These are phyloP conservation scores for Anaspis maculata DNA, from an alignment of 2,888 invertebrate species.

Conservation along the genomic window DNA sequence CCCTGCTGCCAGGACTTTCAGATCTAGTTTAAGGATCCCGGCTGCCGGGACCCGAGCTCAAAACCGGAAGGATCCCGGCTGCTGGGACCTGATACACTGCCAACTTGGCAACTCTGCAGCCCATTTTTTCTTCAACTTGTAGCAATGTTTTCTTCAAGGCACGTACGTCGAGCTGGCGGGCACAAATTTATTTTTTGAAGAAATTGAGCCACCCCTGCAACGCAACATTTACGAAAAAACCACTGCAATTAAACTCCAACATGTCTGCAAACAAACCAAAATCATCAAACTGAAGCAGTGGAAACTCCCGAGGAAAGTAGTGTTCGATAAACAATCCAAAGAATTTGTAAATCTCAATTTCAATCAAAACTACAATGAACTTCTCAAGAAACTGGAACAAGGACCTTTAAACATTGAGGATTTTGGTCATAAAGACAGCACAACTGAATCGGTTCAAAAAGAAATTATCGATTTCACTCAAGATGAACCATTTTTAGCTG, in stretches of 20 bases:
- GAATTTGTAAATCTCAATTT: conserved; percentile 28
- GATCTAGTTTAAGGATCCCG: no score
- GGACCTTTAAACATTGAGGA: conserved; percentile 31
- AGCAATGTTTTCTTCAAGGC: conserved; percentile 56
- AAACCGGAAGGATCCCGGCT: no score
- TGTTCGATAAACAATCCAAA: conserved; percentile 17
- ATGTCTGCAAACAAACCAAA: conserved; percentile 57
- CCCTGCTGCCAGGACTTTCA: no score
- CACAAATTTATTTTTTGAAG: conserved; percentile 66
- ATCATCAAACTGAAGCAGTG: conserved; percentile 58
- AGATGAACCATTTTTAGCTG: neutral
- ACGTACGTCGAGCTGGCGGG: conserved; percentile 60
- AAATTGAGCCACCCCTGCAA: conserved; percentile 41
- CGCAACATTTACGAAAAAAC: conserved; percentile 36
- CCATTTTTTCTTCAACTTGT: no score
- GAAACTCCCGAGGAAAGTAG: conserved; percentile 43
- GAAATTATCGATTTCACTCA: no score
- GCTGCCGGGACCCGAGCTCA: no score
- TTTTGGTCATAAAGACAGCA: conserved; percentile 17
- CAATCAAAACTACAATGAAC: conserved; percentile 28
- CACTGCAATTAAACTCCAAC: conserved; percentile 51
- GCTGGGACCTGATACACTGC: no score
- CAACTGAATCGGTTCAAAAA: no score
- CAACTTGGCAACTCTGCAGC: no score
- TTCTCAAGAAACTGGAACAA: conserved; percentile 31